phyloP scores from a whole-genome alignment of 2,113 vertebrate genomes.

The Leucoraja erinaceus region DNA sequence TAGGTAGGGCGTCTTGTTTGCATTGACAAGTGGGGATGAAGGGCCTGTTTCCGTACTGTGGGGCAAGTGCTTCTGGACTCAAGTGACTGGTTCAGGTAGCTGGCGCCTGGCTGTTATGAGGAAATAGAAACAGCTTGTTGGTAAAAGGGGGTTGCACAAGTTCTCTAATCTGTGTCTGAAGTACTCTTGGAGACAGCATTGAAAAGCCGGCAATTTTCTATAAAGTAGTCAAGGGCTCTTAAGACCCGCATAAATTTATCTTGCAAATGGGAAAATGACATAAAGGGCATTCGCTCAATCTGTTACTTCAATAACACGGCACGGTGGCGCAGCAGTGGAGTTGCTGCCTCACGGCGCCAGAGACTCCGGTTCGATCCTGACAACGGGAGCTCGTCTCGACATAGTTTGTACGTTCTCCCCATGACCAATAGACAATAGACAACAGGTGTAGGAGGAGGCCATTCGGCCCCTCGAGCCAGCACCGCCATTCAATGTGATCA shows the following conservation, averaged over 20 bases:
- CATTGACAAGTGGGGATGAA: too few species aligned
- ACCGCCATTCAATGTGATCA: too few species aligned
- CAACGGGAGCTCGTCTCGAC: too few species aligned
- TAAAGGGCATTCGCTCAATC: constrained; percentile 42
- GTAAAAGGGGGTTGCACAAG: constrained; percentile 27
- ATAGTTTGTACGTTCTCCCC: too few species aligned
- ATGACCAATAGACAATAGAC: too few species aligned
- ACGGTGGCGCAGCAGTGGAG: too few species aligned
- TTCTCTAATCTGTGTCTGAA: constrained; percentile 40
- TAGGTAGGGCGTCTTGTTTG: too few species aligned
- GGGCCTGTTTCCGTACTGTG: too few species aligned
- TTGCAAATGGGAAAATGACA: constrained; percentile 44
- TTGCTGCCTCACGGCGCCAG: too few species aligned
- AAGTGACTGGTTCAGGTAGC: not conserved
- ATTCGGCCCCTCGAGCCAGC: too few species aligned
- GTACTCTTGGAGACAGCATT: constrained; percentile 27
- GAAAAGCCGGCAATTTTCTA: constrained; percentile 39
- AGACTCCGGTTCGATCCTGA: too few species aligned
- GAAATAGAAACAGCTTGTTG: not conserved
- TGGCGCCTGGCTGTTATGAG: not conserved
- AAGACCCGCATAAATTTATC: constrained; percentile 45
- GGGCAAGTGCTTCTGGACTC: not conserved
- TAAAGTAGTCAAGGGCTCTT: constrained; percentile 40
- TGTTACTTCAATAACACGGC: constrained; percentile 43
- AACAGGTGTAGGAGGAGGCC: too few species aligned